Percentiles rank a stretch among this genome's conserved stretches.
Conservation (phyloP, 2,888 invertebrate genomes). For the Dasypolia templi region DNA sequence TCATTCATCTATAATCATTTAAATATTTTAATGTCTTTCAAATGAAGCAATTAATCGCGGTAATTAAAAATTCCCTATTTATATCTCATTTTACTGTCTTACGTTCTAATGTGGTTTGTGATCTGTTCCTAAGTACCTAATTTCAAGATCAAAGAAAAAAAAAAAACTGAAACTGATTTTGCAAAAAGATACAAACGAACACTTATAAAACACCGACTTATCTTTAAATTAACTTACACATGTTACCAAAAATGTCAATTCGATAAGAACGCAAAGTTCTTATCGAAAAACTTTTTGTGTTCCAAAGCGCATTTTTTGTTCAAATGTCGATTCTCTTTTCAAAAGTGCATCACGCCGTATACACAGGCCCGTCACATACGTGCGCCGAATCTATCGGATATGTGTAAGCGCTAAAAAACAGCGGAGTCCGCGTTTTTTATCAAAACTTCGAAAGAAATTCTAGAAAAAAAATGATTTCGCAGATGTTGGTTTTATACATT, state of each 20-base stretch:
- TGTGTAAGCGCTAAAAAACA: conserved; percentile 83
- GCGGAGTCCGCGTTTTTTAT: conserved; percentile 80
- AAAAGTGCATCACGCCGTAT: conserved; percentile 60
- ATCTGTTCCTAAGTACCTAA: too few relatives aligned
- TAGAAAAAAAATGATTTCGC: conserved; percentile 87
- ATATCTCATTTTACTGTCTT: background rate
- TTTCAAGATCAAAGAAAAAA: background rate
- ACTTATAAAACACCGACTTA: background rate
- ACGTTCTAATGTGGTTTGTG: background rate
- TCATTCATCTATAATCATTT: background rate
- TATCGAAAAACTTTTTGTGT: too few relatives aligned
- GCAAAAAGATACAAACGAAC: too few relatives aligned
- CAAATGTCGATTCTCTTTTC: conserved; percentile 3
- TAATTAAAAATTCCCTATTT: background rate
- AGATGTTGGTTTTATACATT: conserved; percentile 90
- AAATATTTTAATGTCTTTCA: background rate
- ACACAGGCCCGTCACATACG: conserved; percentile 69
- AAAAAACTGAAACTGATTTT: too few relatives aligned
- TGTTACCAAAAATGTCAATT: background rate
- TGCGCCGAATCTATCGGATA: conserved; percentile 82
- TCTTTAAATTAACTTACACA: background rate
- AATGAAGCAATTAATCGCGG: background rate
- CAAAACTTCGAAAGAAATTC: conserved; percentile 81
- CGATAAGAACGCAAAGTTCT: background rate
- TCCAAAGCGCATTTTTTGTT: conserved; percentile 12